Conservation (phyloP, 2,113 vertebrate species). For the Anguilla rostrata region DNA sequence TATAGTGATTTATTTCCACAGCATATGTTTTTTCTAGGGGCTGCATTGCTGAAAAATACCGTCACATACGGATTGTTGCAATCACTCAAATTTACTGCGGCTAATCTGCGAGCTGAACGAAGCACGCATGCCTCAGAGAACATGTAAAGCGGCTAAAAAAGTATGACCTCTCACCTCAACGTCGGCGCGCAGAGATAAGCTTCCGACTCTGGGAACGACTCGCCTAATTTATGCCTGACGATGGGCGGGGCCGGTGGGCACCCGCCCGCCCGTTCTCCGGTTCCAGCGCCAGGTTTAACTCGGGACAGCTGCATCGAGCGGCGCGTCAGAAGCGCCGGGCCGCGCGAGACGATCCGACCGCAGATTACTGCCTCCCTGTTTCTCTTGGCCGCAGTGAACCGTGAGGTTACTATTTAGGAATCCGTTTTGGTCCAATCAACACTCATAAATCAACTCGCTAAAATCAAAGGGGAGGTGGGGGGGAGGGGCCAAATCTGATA, state of each 20-base stretch:
- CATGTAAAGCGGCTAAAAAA: not conserved
- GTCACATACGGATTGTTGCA: not conserved
- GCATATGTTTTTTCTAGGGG: not conserved
- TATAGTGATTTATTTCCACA: too few species aligned
- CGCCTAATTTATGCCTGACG: conserved; percentile 8
- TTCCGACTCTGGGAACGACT: not conserved
- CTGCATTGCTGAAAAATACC: not conserved
- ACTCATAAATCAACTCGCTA: conserved; percentile 51
- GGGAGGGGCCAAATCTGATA: not conserved
- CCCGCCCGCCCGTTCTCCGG: not conserved
- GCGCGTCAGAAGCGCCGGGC: not conserved
- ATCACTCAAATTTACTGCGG: not conserved
- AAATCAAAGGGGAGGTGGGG: conserved; percentile 41
- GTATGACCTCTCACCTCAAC: not conserved
- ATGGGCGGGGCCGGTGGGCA: not conserved
- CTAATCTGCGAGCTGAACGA: not conserved
- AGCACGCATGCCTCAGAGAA: not conserved
- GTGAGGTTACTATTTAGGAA: conserved; percentile 37
- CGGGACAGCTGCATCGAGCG: not conserved
- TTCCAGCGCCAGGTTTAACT: not conserved
- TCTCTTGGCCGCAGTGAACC: not conserved
- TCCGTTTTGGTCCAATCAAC: conserved; percentile 53
- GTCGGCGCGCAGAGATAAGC: not conserved
- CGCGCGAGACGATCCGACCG: not conserved
- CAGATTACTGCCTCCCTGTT: conserved; percentile 1